Percentiles rank a stretch among this genome's conserved stretches.
These are phyloP conservation scores for Paratilapia polleni DNA, from an alignment of 2,113 vertebrate species.

Conservation along the genomic window DNA sequence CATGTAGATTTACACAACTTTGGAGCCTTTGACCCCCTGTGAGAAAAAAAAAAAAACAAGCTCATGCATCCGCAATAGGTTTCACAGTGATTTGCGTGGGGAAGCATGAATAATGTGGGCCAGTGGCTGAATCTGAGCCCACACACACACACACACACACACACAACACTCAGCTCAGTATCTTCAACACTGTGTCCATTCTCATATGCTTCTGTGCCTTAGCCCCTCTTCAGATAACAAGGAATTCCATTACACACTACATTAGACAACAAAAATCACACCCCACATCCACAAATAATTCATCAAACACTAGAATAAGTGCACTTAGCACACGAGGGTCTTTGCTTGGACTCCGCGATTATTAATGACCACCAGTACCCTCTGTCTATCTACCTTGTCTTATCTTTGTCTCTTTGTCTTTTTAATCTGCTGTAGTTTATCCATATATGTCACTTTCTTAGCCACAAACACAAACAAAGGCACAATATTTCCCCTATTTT, in stretches of 20 bases:
- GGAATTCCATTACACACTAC: conserved; percentile 72
- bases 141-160: conserved; percentile 15
- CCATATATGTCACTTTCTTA: not conserved
- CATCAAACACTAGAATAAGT: conserved; percentile 52
- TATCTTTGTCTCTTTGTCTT: not conserved
- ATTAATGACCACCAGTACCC: conserved; percentile 31
- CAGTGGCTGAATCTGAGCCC: conserved; percentile 40
- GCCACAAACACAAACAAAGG: not conserved
- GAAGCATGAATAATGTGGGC: conserved; percentile 41
- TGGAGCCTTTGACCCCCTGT: conserved; percentile 29
- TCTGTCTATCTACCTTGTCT: not conserved
- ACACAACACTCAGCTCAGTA: not conserved
- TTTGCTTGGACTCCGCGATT: conserved; percentile 24
- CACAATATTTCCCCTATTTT: not conserved
- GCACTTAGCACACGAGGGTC: conserved; percentile 46
- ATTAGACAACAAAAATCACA: conserved; percentile 70
- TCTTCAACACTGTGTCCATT: conserved; percentile 29
- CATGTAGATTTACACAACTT: conserved; percentile 4
- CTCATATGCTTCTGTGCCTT: conserved; percentile 28
- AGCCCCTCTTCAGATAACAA: conserved; percentile 60
- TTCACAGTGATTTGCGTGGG: conserved; percentile 19
- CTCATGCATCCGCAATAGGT: not conserved
- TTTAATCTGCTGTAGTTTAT: not conserved
- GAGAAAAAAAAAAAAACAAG: not conserved
- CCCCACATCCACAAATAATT: conserved; percentile 61